A percentile compares a stretch with the other conserved stretches of the same genome.
These are phyloP conservation scores for Balearica regulorum DNA, from an alignment of 2,797 vertebrate genomes.

Conservation along the genomic window DNA sequence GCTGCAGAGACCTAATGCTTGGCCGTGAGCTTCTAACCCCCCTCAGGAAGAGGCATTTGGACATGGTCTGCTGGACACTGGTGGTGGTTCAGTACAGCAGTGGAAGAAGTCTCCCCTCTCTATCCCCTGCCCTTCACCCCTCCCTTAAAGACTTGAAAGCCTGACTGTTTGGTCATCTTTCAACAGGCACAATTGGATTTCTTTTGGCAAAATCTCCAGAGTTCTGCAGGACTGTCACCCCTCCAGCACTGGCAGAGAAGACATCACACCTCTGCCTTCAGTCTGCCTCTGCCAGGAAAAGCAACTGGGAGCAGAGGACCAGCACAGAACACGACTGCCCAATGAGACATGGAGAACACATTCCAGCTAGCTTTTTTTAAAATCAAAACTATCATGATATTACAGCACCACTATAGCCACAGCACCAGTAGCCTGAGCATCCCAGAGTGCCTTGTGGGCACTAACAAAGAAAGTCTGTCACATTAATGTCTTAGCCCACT, in stretches of 20 bases:
- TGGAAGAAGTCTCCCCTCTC: background rate
- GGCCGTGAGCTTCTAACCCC: background rate
- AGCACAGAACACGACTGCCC: fast-evolving
- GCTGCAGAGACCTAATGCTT: background rate
- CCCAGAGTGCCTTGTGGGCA: background rate
- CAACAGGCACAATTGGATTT: background rate
- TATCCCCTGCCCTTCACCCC: fast-evolving
- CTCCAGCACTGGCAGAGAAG: background rate
- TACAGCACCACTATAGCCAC: background rate
- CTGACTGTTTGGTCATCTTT: too few species aligned
- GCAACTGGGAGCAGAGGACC: background rate
- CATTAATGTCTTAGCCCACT: background rate
- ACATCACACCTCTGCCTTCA: background rate
- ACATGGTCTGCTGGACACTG: background rate
- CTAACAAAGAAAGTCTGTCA: background rate
- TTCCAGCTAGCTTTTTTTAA: background rate
- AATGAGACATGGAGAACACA: fast-evolving
- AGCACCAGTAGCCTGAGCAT: background rate
- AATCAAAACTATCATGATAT: background rate
- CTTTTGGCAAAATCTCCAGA: background rate
- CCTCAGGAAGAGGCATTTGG: background rate
- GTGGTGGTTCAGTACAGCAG: background rate
- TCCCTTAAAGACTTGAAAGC: background rate
- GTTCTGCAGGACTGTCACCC: background rate
- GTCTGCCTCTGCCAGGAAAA: background rate